Evolutionary conservation across 1,140 invertebrate species (phyloP), one percentile per base, ranked within the genome.

Genomic region (Rhynchophorus ferrugineus): DNA sequence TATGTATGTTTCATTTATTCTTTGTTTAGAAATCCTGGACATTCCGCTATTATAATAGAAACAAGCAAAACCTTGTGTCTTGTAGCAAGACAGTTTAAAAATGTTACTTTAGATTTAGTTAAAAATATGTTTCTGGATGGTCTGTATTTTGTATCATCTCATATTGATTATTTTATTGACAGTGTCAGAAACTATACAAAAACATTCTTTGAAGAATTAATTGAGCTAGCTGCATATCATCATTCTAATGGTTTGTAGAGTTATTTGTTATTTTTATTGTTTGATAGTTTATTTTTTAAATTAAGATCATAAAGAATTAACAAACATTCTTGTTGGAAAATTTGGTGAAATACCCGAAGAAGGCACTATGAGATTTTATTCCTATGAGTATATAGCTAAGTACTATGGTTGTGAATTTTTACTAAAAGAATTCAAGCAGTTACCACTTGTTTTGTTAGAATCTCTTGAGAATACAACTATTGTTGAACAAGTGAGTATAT

Each of bases 141-240:
- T 2, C 41, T 60, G 29, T 44, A 38, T 22, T 57, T 46, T 52
- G 48, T 57, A 21, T 57, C 39, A 19, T 54, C 51, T 0, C 47
- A 60, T 45, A 35, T 48, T 3, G 58, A 57, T 22, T 50, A 57
- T 44, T 57, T 51, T 38, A 51, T 57, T 2, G 58, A 60, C 29
- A 51, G 36, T 36, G 55, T 60, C n/a, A 41, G 52, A n/a, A 46
- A 47, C 39, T 55, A 54, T 41, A 13, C 44, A 1, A 57, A 52
- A 37, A 21, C 44, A 24, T 54, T 60, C 46, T 60, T 57, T 52
- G 46, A 35, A 7, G 54, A 60, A 24, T 17, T 60, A 18, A 55
- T 60, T 2, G 43, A 19, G 5, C 21, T 60, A 20, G 54, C 54
- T 21, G 58, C 58, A 24, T 16, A 47, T 55, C 47, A 60, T 45